A percentile compares a stretch with the other conserved stretches of the same genome.
Conservation (phyloP, 1,140 invertebrate species). For the Drosophila simulans region DNA sequence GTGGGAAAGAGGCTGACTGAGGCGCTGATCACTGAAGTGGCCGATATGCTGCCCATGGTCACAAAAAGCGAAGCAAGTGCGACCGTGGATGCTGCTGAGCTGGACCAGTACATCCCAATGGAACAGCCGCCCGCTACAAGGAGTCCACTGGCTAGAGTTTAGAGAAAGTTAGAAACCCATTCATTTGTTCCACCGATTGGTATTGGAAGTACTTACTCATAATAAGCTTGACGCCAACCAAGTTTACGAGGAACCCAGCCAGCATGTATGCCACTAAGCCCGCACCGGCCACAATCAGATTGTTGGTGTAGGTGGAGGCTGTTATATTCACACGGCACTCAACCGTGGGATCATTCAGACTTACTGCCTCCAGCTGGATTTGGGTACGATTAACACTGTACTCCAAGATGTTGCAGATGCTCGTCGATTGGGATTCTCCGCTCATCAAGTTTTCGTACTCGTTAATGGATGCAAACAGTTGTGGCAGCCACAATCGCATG, state of each 20-base stretch:
- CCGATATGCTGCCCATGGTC: conserved; percentile 74
- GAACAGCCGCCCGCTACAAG: conserved; percentile 79
- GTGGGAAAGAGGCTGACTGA: conserved; percentile 80
- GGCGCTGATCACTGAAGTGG: conserved; percentile 76
- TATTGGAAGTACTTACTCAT: conserved; percentile 50
- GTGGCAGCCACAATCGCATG: conserved; percentile 85
- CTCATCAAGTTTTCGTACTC: conserved; percentile 56
- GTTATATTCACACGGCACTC: conserved; percentile 66
- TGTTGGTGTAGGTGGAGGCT: conserved; percentile 85
- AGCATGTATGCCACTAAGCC: conserved; percentile 85
- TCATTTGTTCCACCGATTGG: too few relatives aligned
- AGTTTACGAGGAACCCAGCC: conserved; percentile 85
- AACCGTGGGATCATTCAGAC: background rate
- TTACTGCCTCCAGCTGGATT: conserved; percentile 26
- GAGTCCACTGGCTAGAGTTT: conserved; percentile 71
- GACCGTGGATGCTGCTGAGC: conserved; percentile 71
- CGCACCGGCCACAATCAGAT: conserved; percentile 85
- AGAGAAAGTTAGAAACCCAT: background rate
- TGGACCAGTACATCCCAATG: conserved; percentile 85
- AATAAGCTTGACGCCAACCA: conserved; percentile 85
- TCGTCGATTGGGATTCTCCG: conserved; percentile 12
- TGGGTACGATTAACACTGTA: conserved; percentile 65
- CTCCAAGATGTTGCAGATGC: conserved; percentile 66
- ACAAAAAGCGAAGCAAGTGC: conserved; percentile 73
- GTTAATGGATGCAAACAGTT: conserved; percentile 86